A percentile compares a stretch with the other conserved stretches of the same genome.
Conservation (phyloP, 2,888 invertebrate genomes). For the Epirrhoe tristata region DNA sequence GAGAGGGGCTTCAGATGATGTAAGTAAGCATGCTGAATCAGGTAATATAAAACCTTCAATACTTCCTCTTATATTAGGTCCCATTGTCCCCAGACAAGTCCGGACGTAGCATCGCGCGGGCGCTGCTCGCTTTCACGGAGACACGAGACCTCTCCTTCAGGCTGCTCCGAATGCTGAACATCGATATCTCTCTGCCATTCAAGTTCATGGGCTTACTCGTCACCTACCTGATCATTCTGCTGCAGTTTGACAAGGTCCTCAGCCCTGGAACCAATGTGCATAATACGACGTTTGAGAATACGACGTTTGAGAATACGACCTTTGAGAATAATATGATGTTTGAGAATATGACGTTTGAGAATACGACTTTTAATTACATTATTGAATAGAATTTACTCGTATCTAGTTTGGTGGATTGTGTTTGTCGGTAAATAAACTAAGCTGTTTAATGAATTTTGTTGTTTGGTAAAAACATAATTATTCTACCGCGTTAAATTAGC, state of each 20-base stretch:
- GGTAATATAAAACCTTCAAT: not conserved
- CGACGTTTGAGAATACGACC: too few relatives aligned
- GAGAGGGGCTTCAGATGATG: too few relatives aligned
- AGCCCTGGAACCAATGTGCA: not conserved
- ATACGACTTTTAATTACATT: too few relatives aligned
- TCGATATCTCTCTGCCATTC: slow-evolving; percentile 72
- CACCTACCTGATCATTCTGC: slow-evolving; percentile 71
- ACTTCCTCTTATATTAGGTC: not conserved
- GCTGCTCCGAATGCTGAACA: slow-evolving; percentile 68
- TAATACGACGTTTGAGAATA: not conserved
- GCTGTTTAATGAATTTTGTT: too few relatives aligned
- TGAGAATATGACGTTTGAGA: too few relatives aligned
- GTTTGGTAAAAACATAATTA: too few relatives aligned
- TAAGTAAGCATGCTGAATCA: too few relatives aligned
- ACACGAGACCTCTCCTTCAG: slow-evolving; percentile 69
- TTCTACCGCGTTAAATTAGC: too few relatives aligned
- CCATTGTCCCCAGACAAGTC: slow-evolving; percentile 60
- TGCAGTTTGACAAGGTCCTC: slow-evolving; percentile 72
- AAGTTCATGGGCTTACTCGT: slow-evolving; percentile 67
- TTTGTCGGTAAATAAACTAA: too few relatives aligned
- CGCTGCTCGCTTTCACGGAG: slow-evolving; percentile 68
- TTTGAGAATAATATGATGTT: too few relatives aligned
- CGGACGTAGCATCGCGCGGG: slow-evolving; percentile 65
- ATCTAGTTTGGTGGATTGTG: too few relatives aligned
- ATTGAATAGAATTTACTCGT: too few relatives aligned